phyloP scores from a whole-genome alignment of 2,113 vertebrate species.

The Etheostoma cragini region DNA sequence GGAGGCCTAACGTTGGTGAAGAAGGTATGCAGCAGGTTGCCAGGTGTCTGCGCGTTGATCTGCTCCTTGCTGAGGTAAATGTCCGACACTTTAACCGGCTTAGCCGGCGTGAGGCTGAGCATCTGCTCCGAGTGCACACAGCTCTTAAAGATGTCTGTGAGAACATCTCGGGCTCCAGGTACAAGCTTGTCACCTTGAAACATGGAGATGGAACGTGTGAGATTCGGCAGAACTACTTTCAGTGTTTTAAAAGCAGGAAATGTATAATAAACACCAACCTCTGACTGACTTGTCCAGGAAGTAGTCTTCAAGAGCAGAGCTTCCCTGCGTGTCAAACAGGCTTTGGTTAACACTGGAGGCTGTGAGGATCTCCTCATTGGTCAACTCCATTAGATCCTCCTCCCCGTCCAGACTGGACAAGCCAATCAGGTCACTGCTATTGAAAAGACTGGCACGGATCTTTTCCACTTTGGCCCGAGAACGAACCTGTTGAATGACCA shows the following conservation, averaged over 20 bases:
- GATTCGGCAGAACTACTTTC: background rate
- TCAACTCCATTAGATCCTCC: slow-evolving; percentile 97
- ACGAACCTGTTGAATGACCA: slow-evolving; percentile 85
- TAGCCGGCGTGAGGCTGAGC: slow-evolving; percentile 92
- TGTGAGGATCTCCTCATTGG: slow-evolving; percentile 96
- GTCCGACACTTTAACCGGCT: slow-evolving; percentile 93
- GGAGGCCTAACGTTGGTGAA: slow-evolving; percentile 95
- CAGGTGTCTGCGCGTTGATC: slow-evolving; percentile 95
- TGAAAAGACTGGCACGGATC: slow-evolving; percentile 96
- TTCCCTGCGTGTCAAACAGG: slow-evolving; percentile 97
- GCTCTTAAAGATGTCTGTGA: slow-evolving; percentile 97
- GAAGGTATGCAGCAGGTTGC: slow-evolving; percentile 94
- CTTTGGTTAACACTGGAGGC: slow-evolving; percentile 98
- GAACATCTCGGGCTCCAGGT: slow-evolving; percentile 91
- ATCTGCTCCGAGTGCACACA: slow-evolving; percentile 95
- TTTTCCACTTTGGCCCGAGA: slow-evolving; percentile 98
- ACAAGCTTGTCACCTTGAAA: slow-evolving; percentile 92
- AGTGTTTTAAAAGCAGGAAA: slow-evolving; percentile 9
- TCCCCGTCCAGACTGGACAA: slow-evolving; percentile 96
- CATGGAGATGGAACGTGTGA: background rate
- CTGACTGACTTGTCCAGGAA: slow-evolving; percentile 94
- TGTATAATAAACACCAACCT: slow-evolving; percentile 80
- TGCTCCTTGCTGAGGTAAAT: slow-evolving; percentile 99
- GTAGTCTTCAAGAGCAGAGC: slow-evolving; percentile 95
- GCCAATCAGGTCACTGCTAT: slow-evolving; percentile 97